Percentiles rank a stretch among this genome's conserved stretches.
Evolutionary conservation across 2,888 invertebrate species (phyloP).

Genomic region (Nemotelus pantherinus): DNA sequence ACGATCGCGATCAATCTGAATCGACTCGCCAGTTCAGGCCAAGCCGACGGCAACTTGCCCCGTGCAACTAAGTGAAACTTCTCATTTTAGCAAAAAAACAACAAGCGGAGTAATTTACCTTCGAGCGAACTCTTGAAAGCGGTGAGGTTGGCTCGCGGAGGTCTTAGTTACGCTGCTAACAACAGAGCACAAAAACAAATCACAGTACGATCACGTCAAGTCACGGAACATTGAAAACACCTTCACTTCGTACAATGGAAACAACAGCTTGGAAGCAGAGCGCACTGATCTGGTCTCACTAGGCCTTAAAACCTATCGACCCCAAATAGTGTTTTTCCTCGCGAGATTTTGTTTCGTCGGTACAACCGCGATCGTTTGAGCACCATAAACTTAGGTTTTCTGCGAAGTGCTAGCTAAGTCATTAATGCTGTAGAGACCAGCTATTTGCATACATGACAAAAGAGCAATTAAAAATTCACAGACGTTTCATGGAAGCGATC

Average conservation of each 20-base stretch:
- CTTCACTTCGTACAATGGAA: conserved; percentile 25
- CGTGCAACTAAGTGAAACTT: conserved; percentile 22
- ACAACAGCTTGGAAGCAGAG: conserved; percentile 5
- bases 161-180: neutral
- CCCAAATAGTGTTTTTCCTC: no score
- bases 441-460: conserved; percentile 33
- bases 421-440: neutral
- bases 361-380: conserved; percentile 18
- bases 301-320: neutral
- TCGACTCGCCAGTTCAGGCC: conserved; percentile 5
- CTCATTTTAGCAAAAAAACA: conserved; percentile 10
- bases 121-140: neutral
- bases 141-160: no score
- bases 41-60: neutral
- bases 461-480: conserved; percentile 24
- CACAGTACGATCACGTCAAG: conserved; percentile 21
- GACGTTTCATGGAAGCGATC: neutral
- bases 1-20: conserved; percentile 37
- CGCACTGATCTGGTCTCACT: neutral
- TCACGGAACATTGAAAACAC: conserved; percentile 39
- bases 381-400: conserved; percentile 4
- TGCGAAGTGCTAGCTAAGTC: conserved; percentile 1
- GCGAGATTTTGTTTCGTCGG: conserved; percentile 11
- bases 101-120: conserved; percentile 9
- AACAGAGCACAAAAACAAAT: conserved; percentile 6